A percentile compares a stretch with the other conserved stretches of the same genome.
phyloP scores from a whole-genome alignment of 1,140 invertebrate genomes.

The Lasaia peninsularis region DNA sequence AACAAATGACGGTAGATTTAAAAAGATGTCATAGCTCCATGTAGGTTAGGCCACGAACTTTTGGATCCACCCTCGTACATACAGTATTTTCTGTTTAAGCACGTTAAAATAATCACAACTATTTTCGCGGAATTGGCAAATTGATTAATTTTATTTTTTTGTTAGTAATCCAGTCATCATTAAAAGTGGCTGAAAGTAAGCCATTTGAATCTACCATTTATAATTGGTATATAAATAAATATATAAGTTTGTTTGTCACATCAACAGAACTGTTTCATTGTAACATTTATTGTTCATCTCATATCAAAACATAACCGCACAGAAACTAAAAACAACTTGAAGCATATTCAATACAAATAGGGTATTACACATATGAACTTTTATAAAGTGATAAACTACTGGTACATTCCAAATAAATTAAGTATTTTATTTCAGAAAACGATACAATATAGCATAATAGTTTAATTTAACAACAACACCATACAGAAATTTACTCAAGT shows the following conservation, averaged over 20 bases:
- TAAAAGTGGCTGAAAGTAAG: no score
- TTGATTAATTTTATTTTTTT: no score
- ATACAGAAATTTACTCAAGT: slow-evolving; percentile 56
- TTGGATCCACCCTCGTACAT: no score
- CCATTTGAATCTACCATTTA: no score
- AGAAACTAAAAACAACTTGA: not conserved
- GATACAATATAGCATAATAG: slow-evolving; percentile 73
- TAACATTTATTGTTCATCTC: not conserved
- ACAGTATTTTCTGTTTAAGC: no score
- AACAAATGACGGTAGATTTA: no score
- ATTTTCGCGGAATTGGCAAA: no score
- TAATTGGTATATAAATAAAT: no score
- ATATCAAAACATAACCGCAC: not conserved
- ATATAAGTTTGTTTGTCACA: not conserved
- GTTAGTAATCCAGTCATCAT: no score
- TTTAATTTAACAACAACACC: slow-evolving; percentile 70
- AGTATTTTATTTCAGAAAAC: slow-evolving; percentile 74
- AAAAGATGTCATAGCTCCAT: no score
- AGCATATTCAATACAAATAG: slow-evolving; percentile 2
- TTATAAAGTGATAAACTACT: slow-evolving; percentile 18
- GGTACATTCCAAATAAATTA: slow-evolving; percentile 54
- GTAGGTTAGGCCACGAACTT: no score
- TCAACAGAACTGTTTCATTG: not conserved
- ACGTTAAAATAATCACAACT: no score
- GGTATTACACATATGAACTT: not conserved